Conservation (phyloP, 2,113 vertebrate genomes). For the Girardinichthys multiradiatus region DNA sequence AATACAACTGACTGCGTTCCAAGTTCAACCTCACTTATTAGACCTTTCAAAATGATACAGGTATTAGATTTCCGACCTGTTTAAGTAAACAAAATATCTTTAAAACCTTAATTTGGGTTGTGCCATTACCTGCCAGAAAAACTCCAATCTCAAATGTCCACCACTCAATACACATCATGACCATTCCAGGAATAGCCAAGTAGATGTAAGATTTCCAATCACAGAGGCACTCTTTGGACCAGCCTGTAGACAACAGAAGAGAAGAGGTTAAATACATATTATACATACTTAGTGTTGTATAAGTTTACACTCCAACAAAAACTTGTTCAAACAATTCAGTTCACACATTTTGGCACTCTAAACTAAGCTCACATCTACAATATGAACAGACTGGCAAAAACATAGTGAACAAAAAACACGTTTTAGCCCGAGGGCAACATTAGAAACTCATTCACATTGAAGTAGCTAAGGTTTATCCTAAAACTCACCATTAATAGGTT, state of each 20-base stretch:
- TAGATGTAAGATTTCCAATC: constrained; percentile 84
- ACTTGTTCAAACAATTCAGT: no score
- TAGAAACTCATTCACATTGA: no score
- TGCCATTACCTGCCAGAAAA: constrained; percentile 85
- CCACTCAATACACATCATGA: constrained; percentile 91
- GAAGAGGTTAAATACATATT: background rate
- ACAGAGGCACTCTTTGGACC: constrained; percentile 85
- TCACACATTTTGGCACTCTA: no score
- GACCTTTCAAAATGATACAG: constrained; percentile 73
- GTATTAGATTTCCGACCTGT: background rate
- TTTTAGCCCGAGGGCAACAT: no score
- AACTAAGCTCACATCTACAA: no score
- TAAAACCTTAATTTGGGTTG: background rate
- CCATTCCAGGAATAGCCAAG: constrained; percentile 87
- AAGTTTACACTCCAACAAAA: background rate
- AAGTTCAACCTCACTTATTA: constrained; percentile 87
- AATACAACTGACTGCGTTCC: constrained; percentile 87
- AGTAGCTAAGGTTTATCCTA: no score
- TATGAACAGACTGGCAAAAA: no score
- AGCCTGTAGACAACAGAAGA: constrained; percentile 74
- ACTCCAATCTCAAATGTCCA: constrained; percentile 89
- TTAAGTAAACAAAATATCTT: background rate
- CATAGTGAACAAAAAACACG: no score
- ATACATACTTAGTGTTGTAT: background rate
- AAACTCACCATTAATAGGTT: no score